These are phyloP conservation scores for Labeo rohita DNA, from an alignment of 2,113 vertebrate species.

Conservation along the genomic window DNA sequence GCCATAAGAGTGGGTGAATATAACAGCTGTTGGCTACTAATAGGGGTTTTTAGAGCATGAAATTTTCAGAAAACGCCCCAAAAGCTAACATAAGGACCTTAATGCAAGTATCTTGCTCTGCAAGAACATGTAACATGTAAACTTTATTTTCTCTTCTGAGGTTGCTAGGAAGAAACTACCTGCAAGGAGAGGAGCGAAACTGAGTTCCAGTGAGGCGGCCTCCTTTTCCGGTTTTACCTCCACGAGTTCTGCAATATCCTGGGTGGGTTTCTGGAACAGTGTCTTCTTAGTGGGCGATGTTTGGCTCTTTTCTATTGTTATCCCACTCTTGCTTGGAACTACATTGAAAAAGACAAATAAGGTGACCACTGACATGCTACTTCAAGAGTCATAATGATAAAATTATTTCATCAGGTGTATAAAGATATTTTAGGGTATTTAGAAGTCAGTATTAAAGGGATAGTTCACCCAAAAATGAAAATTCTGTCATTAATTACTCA, in stretches of 20 bases:
- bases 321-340: slow-evolving; percentile 30
- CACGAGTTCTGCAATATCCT: not conserved
- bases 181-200: slow-evolving; percentile 71
- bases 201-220: slow-evolving; percentile 65
- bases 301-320: slow-evolving; percentile 20
- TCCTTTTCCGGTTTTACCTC: not conserved
- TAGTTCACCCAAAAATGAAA: no score
- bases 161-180: slow-evolving; percentile 64
- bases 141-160: not conserved
- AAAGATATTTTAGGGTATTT: not conserved
- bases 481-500: no score
- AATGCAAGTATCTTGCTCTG: not conserved
- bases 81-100: not conserved
- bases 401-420: not conserved
- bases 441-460: not conserved
- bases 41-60: not conserved
- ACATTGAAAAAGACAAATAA: not conserved
- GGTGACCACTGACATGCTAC: not conserved
- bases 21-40: not conserved
- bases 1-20: not conserved
- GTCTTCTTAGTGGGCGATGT: slow-evolving; percentile 29
- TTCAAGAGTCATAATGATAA: not conserved
- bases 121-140: not conserved
- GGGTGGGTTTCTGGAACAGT: slow-evolving; percentile 13
- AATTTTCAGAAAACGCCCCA: not conserved